Conservation (phyloP, 2,888 invertebrate genomes). For the Entomobrya proxima region DNA sequence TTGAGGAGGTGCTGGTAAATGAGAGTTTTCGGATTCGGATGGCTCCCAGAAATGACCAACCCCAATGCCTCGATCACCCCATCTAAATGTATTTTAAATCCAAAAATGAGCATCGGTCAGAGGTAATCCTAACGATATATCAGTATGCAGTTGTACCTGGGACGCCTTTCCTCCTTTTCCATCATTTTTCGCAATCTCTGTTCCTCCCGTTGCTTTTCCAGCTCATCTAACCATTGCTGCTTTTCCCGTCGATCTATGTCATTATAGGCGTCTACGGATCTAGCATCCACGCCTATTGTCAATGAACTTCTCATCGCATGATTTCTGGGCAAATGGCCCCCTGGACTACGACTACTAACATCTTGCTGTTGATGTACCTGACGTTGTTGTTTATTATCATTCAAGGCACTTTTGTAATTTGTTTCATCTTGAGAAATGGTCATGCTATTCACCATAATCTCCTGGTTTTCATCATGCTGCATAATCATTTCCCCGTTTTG, state of each 20-base stretch:
- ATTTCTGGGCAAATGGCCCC: slow-evolving; percentile 45
- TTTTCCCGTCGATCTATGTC: slow-evolving; percentile 71
- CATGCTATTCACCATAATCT: slow-evolving; percentile 41
- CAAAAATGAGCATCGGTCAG: background rate
- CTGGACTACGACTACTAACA: background rate
- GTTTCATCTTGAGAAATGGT: background rate
- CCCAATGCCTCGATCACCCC: slow-evolving; percentile 85
- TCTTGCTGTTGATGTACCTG: slow-evolving; percentile 7
- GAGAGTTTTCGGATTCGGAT: slow-evolving; percentile 76
- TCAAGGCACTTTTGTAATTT: background rate
- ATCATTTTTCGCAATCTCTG: slow-evolving; percentile 75
- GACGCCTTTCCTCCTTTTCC: slow-evolving; percentile 73
- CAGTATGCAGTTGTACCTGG: slow-evolving; percentile 11
- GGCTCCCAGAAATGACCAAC: slow-evolving; percentile 85
- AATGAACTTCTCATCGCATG: slow-evolving; percentile 73
- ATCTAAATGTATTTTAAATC: slow-evolving; percentile 80
- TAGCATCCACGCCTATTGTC: slow-evolving; percentile 69
- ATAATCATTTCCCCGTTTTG: slow-evolving; percentile 55
- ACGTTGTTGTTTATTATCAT: background rate
- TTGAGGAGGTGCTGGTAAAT: slow-evolving; percentile 78
- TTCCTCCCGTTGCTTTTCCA: slow-evolving; percentile 78
- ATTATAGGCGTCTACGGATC: slow-evolving; percentile 57
- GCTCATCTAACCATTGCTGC: slow-evolving; percentile 76
- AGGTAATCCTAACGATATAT: background rate
- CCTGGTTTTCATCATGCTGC: slow-evolving; percentile 37